Conservation (phyloP, 2,797 vertebrate species). For the Hydrolagus colliei region DNA sequence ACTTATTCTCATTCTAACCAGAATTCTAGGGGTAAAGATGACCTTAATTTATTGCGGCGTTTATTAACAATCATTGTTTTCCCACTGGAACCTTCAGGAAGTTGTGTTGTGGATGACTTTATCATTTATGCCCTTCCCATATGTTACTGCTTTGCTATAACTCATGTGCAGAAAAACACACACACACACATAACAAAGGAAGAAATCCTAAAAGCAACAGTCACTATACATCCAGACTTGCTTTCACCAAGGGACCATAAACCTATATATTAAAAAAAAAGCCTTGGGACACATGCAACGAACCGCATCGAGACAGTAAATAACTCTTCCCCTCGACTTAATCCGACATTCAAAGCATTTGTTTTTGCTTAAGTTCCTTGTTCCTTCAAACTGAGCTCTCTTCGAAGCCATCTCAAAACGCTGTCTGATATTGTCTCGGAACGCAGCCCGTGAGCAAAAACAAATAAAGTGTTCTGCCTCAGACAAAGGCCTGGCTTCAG, state of each 20-base stretch:
- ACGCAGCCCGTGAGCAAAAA: neutral
- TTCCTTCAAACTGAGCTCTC: neutral
- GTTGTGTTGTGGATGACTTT: neutral
- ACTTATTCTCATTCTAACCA: neutral
- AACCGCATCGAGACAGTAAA: slow-evolving; percentile 21
- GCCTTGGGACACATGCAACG: slow-evolving; percentile 4
- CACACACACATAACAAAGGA: slow-evolving; percentile 3
- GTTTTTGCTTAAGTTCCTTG: neutral
- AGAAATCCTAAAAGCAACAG: slow-evolving; percentile 8
- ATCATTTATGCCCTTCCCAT: neutral
- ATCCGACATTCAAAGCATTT: neutral
- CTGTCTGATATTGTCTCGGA: neutral
- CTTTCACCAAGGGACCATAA: neutral
- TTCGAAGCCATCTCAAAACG: neutral
- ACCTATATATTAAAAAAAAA: neutral
- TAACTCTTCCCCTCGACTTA: neutral
- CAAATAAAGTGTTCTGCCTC: neutral
- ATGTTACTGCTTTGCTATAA: slow-evolving; percentile 11
- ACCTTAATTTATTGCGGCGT: neutral
- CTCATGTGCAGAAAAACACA: neutral
- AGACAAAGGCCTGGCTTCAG: neutral
- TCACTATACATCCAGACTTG: neutral
- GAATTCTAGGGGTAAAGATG: neutral
- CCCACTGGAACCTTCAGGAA: neutral
- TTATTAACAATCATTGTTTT: neutral